Evolutionary conservation across 2,888 invertebrate species (phyloP), one percentile per base, ranked within the genome.

Genomic region (Tuta absoluta): DNA sequence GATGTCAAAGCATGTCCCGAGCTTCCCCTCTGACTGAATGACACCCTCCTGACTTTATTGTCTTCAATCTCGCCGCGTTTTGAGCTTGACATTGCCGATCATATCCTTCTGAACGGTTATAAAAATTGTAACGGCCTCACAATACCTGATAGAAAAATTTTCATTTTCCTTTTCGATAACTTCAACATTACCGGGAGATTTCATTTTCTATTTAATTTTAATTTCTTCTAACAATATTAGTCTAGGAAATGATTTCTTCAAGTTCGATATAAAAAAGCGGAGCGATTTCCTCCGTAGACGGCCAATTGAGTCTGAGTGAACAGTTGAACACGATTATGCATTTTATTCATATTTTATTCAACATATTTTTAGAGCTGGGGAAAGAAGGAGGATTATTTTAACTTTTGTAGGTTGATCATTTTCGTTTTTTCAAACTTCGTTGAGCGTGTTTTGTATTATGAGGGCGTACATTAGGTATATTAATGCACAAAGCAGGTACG

Each of bases 21-120:
- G 21, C 11, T 19, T 51, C 51, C 51, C 23, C 51, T 51, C 23
- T 51, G 23, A 10, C 23, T 51, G 23, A 19, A 72, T 75, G 76
- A 76, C 71, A 72, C 70, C 68, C 71, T 72, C 68, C 69, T 65
- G 65, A 65, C 70, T 75, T 75, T 76, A 79, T 78, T 78, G 77
- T 76, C 72, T 75, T 72, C 71, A 73, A 75, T 74, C 72, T 66
- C 61, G 41, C 8, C 24, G 24, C 68, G 56, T 63, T 67, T 66
- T 66, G 67, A 61, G 64, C 64, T 63, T 63, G 45, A 57, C 60
- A 65, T 67, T 51, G 48, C 19, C 63, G 64, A 66, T 68, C 65
- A 67, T 69, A 67, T 68, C 68, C 64, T 63, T 65, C 59, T 53
- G 51, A 61, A 41, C 57, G 63, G 10, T 19, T 56, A 53, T 65